phyloP scores from a whole-genome alignment of 2,888 invertebrate species.

The Hypomecis punctinalis region DNA sequence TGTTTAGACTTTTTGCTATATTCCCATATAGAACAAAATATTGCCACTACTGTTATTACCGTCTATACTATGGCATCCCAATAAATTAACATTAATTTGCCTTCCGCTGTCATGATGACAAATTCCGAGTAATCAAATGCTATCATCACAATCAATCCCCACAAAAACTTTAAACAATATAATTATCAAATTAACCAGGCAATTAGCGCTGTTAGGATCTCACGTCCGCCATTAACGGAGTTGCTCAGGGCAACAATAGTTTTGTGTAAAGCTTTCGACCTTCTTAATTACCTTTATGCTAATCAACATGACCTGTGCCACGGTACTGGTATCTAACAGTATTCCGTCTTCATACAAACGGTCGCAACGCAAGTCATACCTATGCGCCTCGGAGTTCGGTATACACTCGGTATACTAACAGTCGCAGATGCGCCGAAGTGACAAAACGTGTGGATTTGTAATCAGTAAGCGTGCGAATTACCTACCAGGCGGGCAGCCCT shows the following conservation, averaged over 20 bases:
- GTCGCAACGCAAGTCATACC: too few relatives aligned
- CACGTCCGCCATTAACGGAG: slow-evolving; percentile 23
- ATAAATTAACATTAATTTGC: too few relatives aligned
- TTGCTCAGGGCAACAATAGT: slow-evolving; percentile 2
- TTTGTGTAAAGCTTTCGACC: slow-evolving; percentile 7
- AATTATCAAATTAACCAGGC: slow-evolving; percentile 32
- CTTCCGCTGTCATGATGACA: neutral
- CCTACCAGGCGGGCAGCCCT: too few relatives aligned
- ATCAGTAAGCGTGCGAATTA: too few relatives aligned
- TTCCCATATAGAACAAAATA: too few relatives aligned
- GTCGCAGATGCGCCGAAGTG: too few relatives aligned
- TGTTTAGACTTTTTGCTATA: too few relatives aligned
- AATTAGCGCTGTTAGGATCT: slow-evolving; percentile 32
- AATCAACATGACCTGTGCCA: slow-evolving; percentile 10
- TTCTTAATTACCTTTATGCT: slow-evolving; percentile 22
- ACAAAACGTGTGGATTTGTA: too few relatives aligned
- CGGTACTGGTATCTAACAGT: slow-evolving; percentile 6
- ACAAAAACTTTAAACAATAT: slow-evolving; percentile 25
- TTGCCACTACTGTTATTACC: too few relatives aligned
- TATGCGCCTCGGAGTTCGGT: neutral
- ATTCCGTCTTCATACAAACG: too few relatives aligned
- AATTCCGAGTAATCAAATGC: neutral
- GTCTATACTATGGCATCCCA: too few relatives aligned
- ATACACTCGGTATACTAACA: too few relatives aligned
- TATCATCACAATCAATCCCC: slow-evolving; percentile 2